phyloP scores from a whole-genome alignment of 2,888 invertebrate species.

The Phortica magna region DNA sequence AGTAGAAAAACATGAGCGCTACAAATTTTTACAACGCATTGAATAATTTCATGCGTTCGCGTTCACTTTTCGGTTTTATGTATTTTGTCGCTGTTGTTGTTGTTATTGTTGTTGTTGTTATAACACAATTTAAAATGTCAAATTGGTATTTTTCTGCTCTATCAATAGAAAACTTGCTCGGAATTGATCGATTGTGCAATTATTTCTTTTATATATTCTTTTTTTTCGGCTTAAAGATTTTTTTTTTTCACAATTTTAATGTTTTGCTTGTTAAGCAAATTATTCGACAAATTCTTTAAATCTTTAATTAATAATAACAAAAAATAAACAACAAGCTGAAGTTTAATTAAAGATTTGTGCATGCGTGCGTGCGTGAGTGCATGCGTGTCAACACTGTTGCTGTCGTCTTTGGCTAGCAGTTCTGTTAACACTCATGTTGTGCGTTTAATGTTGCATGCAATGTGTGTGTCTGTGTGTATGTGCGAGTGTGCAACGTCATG shows the following conservation, averaged over 20 bases:
- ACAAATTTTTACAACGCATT: slow-evolving; percentile 27
- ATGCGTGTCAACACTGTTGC: no score
- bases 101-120: background rate
- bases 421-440: slow-evolving; percentile 51
- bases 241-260: background rate
- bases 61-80: background rate
- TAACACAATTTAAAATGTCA: background rate
- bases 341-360: slow-evolving; percentile 15
- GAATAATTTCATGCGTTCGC: slow-evolving; percentile 18
- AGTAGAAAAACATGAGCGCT: slow-evolving; percentile 5
- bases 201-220: slow-evolving; percentile 7
- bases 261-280: background rate
- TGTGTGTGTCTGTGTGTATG: background rate
- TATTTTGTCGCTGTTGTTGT: background rate
- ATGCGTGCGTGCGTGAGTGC: no score
- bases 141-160: background rate
- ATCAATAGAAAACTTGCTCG: background rate
- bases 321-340: slow-evolving; percentile 6
- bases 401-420: slow-evolving; percentile 1
- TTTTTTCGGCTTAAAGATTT: background rate
- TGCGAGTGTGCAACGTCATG: slow-evolving; percentile 37
- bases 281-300: slow-evolving; percentile 16
- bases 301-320: background rate
- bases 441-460: slow-evolving; percentile 26
- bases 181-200: slow-evolving; percentile 18